Percentiles rank a stretch among this genome's conserved stretches.
phyloP scores from a whole-genome alignment of 2,888 invertebrate species.

The Ypsolopha scabrella region DNA sequence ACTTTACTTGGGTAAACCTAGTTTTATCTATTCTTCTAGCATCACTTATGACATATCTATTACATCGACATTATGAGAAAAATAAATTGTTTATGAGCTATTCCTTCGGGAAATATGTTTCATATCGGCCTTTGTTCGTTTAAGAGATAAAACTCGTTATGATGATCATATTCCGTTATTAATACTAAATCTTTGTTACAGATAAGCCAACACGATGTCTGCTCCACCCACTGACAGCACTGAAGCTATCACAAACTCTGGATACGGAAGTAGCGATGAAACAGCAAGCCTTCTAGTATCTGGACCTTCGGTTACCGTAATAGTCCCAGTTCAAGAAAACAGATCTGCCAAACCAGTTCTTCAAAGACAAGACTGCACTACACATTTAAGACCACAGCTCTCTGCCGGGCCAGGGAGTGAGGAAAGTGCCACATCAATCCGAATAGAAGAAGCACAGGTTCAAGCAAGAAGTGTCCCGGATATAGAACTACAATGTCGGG shows the following conservation, averaged over 20 bases:
- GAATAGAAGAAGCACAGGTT: constrained; percentile 69
- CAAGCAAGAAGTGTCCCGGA: constrained; percentile 84
- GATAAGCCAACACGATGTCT: constrained; percentile 45
- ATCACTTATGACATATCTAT: too few relatives aligned
- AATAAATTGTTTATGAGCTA: not conserved
- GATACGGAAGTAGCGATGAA: constrained; percentile 84
- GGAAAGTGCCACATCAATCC: constrained; percentile 74
- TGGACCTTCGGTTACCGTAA: constrained; percentile 68
- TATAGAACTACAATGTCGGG: constrained; percentile 82
- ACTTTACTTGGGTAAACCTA: too few relatives aligned
- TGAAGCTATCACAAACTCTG: constrained; percentile 72
- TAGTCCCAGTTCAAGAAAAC: constrained; percentile 56
- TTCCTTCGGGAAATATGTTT: not conserved
- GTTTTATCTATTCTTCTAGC: too few relatives aligned
- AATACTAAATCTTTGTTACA: constrained; percentile 33
- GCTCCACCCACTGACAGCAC: constrained; percentile 64
- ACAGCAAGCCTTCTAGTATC: constrained; percentile 83
- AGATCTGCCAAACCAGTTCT: constrained; percentile 80
- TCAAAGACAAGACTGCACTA: constrained; percentile 89
- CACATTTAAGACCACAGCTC: constrained; percentile 78
- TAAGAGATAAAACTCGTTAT: not conserved
- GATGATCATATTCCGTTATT: not conserved
- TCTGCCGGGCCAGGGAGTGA: constrained; percentile 83
- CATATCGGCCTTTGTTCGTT: not conserved
- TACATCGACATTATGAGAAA: not conserved